Percentiles rank a stretch among this genome's conserved stretches.
Evolutionary conservation across 1,140 invertebrate species (phyloP).

Genomic region (Paraescarpia echinospica): DNA sequence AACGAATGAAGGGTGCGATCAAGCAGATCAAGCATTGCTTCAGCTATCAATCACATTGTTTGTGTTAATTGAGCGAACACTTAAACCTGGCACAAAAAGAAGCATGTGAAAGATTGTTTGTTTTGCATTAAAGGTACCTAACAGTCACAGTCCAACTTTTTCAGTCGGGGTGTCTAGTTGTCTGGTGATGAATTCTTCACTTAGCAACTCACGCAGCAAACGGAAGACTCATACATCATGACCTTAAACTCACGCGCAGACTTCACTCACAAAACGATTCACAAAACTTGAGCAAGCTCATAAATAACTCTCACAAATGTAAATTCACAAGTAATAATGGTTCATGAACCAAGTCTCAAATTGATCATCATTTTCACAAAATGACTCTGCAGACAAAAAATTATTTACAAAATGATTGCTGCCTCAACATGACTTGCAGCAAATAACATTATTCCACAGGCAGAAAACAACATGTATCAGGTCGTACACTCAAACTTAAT

Average conservation of each 20-base stretch:
- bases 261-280: too few species aligned
- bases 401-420: not conserved
- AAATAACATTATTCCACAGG: too few species aligned
- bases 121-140: not conserved
- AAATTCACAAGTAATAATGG: too few species aligned
- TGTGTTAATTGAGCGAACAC: not conserved
- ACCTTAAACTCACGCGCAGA: too few species aligned
- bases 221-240: too few species aligned
- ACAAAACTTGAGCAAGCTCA: too few species aligned
- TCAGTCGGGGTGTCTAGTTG: not conserved
- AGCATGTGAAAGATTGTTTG: not conserved
- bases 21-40: not conserved
- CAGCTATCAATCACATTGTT: not conserved
- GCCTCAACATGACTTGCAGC: not conserved
- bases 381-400: not conserved
- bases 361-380: not conserved
- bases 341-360: too few species aligned
- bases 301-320: too few species aligned
- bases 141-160: not conserved
- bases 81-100: not conserved
- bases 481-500: not conserved
- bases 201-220: too few species aligned
- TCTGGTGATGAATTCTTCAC: not conserved
- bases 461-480: not conserved
- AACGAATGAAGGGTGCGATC: not conserved